Evolutionary conservation across 2,888 invertebrate genomes (phyloP).

Genomic region (Caenorhabditis imperialis): DNA sequence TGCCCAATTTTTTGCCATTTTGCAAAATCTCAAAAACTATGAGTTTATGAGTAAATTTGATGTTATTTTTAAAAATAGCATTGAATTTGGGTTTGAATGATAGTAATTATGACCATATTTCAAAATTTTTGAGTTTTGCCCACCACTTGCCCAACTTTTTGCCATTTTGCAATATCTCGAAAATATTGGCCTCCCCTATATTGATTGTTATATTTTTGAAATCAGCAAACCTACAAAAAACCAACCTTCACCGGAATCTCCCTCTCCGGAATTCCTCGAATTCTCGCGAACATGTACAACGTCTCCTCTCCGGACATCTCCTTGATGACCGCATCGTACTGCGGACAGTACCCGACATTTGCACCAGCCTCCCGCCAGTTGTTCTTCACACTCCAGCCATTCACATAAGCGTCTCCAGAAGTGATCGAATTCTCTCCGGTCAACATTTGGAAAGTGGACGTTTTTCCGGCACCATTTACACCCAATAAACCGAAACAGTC

Average conservation of each 20-base stretch:
- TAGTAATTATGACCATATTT: too few relatives aligned
- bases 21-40: too few relatives aligned
- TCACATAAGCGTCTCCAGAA: constrained; percentile 69
- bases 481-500: constrained; percentile 73
- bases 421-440: constrained; percentile 72
- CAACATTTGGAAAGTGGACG: constrained; percentile 73
- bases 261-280: constrained; percentile 82
- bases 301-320: constrained; percentile 85
- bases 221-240: neutral
- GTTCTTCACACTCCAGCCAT: constrained; percentile 67
- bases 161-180: too few relatives aligned
- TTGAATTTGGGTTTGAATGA: too few relatives aligned
- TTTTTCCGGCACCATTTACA: constrained; percentile 76
- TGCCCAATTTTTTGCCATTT: too few relatives aligned
- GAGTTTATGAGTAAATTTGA: too few relatives aligned
- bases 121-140: too few relatives aligned
- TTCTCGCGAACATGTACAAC: constrained; percentile 83
- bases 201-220: too few relatives aligned
- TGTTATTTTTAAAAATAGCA: too few relatives aligned
- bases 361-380: constrained; percentile 70
- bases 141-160: too few relatives aligned
- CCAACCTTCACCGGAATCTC: constrained; percentile 48
- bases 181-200: too few relatives aligned
- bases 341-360: constrained; percentile 84
- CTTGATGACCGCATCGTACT: constrained; percentile 85